Conservation (phyloP, 2,113 vertebrate genomes). For the Otolemur garnettii region DNA sequence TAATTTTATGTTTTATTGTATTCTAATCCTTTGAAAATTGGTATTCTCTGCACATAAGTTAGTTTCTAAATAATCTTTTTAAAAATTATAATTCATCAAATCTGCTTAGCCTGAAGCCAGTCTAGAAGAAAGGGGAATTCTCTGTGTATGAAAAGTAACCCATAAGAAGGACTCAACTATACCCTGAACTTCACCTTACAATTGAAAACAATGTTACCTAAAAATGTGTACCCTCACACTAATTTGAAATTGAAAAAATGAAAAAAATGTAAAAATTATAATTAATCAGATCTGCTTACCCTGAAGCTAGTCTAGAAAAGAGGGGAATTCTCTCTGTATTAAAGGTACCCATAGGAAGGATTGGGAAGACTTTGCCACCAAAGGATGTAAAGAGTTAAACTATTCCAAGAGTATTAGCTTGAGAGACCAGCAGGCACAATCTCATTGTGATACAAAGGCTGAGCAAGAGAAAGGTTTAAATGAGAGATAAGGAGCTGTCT, state of each 20-base stretch:
- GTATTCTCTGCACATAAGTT: neutral
- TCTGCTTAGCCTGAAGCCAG: too few species aligned
- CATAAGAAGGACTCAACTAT: too few species aligned
- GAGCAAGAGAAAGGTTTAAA: neutral
- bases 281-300: neutral
- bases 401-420: neutral
- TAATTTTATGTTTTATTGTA: constrained; percentile 9
- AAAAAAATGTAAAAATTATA: neutral
- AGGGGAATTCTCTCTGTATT: neutral
- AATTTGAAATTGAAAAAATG: too few species aligned
- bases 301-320: neutral
- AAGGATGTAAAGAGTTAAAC: constrained; percentile 18
- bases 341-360: neutral
- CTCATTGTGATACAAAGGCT: constrained; percentile 43
- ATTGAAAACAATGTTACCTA: too few species aligned
- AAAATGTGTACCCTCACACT: too few species aligned
- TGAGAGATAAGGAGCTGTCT: constrained; percentile 31
- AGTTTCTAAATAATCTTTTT: neutral
- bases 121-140: too few species aligned
- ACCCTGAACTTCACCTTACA: too few species aligned
- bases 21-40: constrained; percentile 37
- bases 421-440: neutral
- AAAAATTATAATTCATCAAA: neutral
- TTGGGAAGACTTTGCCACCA: neutral
- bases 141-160: too few species aligned